Base-by-base conservation (phyloP, 1,140 invertebrate species). In the Streblospio benedicti region DNA sequence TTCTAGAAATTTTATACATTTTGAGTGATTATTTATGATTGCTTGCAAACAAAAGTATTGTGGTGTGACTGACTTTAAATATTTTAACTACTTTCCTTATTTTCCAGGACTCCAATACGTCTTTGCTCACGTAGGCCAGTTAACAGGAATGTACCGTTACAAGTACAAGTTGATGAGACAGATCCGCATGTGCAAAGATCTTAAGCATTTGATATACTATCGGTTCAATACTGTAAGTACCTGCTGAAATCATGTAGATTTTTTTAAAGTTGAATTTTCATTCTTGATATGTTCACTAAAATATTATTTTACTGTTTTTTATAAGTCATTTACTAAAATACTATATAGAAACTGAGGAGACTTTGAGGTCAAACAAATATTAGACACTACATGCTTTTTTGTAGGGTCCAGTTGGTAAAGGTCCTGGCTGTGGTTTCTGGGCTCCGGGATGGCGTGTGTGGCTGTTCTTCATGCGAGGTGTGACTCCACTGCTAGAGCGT, bases 121-220 rank as follows among this genome's bases (percentile, higher is more conserved):
- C 44, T 99, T 99, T 80, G 93, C 96, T 20, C 97, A 99, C 74
- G 96, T 99, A 28, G 97, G 97, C 9, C 97, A 99, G 77, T 80
- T 99, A 16, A 99, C 97, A 3, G 97, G 97, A 75, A 99, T 99
- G 97, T 99, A 99, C 79, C 83, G 97, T 45, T 99, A 98, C 82
- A 99, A 98, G 72, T 99, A 99, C 80, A 99, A 99, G 76, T 81
- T 99, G 16, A 99, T 99, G 96, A 85, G 93, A 72, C 97, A 99
- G 81, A 98, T 99, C 64, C 81, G 97, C 52, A 99, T 99, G 96
- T 99, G 96, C 81, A 99, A 99, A 77, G 97, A 99, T 81, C 81
- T 99, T 63, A 99, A 99, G 72, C 97, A 99, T 84, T 81, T 99
- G 53, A 96, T 99, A 60, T 99, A 99, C 77, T 99, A 99, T 80